Percentiles rank a stretch among this genome's conserved stretches.
Evolutionary conservation across 2,797 vertebrate genomes (phyloP).

Genomic region (Artibeus lituratus): DNA sequence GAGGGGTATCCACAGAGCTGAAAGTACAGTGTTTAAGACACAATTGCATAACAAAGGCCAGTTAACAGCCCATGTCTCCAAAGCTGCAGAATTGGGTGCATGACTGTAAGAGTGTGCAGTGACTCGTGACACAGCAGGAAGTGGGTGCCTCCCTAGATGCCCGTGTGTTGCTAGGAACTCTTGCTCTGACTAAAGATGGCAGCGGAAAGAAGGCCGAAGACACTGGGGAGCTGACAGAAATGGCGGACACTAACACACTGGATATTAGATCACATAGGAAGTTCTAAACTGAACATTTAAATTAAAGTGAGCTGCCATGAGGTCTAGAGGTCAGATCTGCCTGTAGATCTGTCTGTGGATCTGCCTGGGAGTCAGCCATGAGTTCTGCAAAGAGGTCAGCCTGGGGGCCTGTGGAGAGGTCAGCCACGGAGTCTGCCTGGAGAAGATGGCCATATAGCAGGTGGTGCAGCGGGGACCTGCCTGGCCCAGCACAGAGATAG

Average conservation of each 20-base stretch:
- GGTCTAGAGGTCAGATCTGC: neutral
- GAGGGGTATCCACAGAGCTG: neutral
- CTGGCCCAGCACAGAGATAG: too few species aligned
- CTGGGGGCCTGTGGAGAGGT: too few species aligned
- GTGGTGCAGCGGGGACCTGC: neutral
- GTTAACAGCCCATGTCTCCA: neutral
- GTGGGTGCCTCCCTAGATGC: neutral
- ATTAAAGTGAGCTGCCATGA: neutral
- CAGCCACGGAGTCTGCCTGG: neutral
- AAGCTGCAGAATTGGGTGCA: neutral
- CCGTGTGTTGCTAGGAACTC: neutral
- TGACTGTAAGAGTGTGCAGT: neutral
- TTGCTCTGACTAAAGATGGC: neutral
- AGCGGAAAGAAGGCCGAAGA: neutral
- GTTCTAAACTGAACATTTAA: neutral
- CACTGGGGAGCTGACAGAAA: neutral
- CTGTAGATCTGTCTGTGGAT: neutral
- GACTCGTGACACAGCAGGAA: too few species aligned
- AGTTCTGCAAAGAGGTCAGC: too few species aligned
- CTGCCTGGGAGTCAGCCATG: neutral
- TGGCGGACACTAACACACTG: neutral
- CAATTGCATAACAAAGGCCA: neutral
- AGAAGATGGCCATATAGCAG: neutral
- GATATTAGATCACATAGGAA: neutral
- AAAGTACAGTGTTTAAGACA: neutral